Evolutionary conservation across 2,797 vertebrate genomes (phyloP).

Genomic region (Margarornis squamiger): DNA sequence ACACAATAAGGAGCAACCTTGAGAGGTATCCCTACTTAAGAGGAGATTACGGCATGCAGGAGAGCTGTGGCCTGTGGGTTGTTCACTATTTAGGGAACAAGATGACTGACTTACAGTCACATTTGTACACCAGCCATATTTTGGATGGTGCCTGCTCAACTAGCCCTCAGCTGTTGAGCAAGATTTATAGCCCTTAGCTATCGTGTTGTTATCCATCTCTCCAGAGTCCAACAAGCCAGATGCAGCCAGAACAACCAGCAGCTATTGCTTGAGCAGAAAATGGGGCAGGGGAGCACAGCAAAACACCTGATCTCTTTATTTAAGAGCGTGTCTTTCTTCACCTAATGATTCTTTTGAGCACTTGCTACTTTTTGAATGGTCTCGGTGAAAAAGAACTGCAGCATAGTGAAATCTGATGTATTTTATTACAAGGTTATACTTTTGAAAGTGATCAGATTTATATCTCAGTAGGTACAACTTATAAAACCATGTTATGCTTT

Average conservation of each 20-base stretch:
- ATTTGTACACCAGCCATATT: background rate
- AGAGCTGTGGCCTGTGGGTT: background rate
- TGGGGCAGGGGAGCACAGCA: accelerated
- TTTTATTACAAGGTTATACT: background rate
- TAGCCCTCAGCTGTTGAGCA: background rate
- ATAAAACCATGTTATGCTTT: background rate
- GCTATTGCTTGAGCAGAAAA: background rate
- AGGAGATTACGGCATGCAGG: background rate
- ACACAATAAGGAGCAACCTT: background rate
- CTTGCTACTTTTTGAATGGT: background rate
- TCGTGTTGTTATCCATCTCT: background rate
- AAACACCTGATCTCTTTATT: too few relatives aligned
- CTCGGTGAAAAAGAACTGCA: background rate
- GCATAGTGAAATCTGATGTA: background rate
- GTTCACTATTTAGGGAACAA: background rate
- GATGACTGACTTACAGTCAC: background rate
- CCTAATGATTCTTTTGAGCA: background rate
- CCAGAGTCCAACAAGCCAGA: background rate
- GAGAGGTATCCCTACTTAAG: background rate
- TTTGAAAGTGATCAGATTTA: background rate
- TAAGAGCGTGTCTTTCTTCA: background rate
- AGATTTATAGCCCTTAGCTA: background rate
- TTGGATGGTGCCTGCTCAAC: background rate
- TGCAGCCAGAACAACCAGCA: accelerated
- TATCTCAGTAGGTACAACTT: background rate